These are phyloP conservation scores for Diorhabda elongata DNA, from an alignment of 1,140 invertebrate genomes.

Conservation along the genomic window DNA sequence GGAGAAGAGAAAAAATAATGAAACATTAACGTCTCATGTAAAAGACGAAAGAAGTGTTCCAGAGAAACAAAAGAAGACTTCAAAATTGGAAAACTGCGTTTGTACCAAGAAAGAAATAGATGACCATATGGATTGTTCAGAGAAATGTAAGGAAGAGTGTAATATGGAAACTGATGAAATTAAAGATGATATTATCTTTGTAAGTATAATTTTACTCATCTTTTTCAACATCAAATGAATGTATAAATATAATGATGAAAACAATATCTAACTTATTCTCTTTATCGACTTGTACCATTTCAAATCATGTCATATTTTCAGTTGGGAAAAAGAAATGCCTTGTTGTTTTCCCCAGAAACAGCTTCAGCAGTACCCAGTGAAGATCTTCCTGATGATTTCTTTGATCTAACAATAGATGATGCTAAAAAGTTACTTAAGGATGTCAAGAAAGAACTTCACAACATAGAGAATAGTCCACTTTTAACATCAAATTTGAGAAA, in stretches of 20 bases:
- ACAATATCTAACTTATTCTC: too few species aligned
- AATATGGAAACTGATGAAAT: slow-evolving; percentile 9
- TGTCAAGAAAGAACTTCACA: slow-evolving; percentile 58
- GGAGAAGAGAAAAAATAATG: slow-evolving; percentile 29
- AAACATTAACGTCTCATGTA: slow-evolving; percentile 3
- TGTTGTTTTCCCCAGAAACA: slow-evolving; percentile 62
- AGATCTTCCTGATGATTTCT: slow-evolving; percentile 78
- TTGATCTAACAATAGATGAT: slow-evolving; percentile 75
- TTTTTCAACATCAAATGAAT: background rate
- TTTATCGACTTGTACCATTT: too few species aligned
- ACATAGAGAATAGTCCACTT: slow-evolving; percentile 62
- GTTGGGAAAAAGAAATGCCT: slow-evolving; percentile 64
- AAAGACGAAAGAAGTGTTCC: slow-evolving; percentile 7
- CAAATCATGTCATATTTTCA: slow-evolving; percentile 8
- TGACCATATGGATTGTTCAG: background rate
- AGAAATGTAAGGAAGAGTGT: slow-evolving; percentile 13
- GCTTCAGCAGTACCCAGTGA: slow-evolving; percentile 52
- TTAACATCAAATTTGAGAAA: slow-evolving; percentile 60
- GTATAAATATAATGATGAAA: too few species aligned
- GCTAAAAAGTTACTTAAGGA: slow-evolving; percentile 67
- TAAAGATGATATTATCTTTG: slow-evolving; percentile 44
- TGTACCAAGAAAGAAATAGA: slow-evolving; percentile 31
- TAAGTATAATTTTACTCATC: slow-evolving; percentile 28
- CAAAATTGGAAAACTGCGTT: slow-evolving; percentile 3
- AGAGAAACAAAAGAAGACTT: slow-evolving; percentile 18